Evolutionary conservation across 2,113 vertebrate species (phyloP), one percentile per base, ranked within the genome.

Genomic region (Zingel zingel): DNA sequence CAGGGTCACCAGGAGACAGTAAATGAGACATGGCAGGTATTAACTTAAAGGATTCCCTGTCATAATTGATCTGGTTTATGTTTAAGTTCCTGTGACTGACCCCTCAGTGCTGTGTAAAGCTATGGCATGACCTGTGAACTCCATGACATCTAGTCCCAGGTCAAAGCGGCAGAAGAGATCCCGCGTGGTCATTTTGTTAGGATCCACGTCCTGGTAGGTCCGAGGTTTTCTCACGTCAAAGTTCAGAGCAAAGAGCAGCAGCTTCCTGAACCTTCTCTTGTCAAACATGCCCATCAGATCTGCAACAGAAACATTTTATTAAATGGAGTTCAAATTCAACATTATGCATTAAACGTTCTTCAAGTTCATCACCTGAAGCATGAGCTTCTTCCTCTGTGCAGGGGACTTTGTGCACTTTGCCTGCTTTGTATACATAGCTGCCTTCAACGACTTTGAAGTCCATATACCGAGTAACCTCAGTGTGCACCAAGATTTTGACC

Each of bases 361-460:
- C 19, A 53, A 25, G 25, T 45, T 70, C 3, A 12, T 96, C 89
- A 99, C 98, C 97, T 94, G 98, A 98, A 66, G 94, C 87, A 8
- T 97, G 92, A 9, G 96, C 96, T 21, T 99, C 98, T 61, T 97
- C 94, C 88, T 99, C 98, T 19, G 96, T 98, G 30, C 96, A 96
- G 27, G 98, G 98, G 68, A 99, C 97, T 93, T 97, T 99, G 93
- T 99, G 97, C 86, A 99, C 92, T 94, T 97, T 98, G 0, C 98
- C 97, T 72, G 96, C 96, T 88, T 96, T 97, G 92, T 97, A 99
- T 13, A 98, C 96, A 0, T 96, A 99, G 87, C 97, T 99, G 36
- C 97, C 97, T 87, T 98, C 97, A 5, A 97, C 95, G n/a, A 98
- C 96, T 94, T 99, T 99, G 92, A 99, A 99, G 94, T 99, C 98